Evolutionary conservation across 2,797 vertebrate genomes (phyloP).

Genomic region (Oreonectes daqikongensis): DNA sequence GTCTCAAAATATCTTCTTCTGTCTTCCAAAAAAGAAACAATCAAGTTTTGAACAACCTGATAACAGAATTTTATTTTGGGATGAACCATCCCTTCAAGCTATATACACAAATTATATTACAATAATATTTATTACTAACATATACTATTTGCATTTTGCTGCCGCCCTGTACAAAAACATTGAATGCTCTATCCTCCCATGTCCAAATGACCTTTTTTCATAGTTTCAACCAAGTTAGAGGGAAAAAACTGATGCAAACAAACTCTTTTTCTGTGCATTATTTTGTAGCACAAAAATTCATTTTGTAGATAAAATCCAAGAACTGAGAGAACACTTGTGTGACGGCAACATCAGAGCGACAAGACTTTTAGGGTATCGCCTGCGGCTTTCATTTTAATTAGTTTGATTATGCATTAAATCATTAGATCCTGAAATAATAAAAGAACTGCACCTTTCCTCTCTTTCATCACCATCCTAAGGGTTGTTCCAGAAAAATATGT

Average conservation of each 20-base stretch:
- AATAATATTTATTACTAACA: no score
- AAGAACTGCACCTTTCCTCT: conserved; percentile 46
- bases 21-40: no score
- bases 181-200: no score
- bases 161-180: no score
- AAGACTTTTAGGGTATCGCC: conserved; percentile 48
- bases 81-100: no score
- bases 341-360: conserved; percentile 23
- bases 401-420: conserved; percentile 52
- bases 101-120: background rate
- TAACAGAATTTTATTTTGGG: no score
- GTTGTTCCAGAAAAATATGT: conserved; percentile 56
- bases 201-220: no score
- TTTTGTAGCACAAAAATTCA: conserved; percentile 9
- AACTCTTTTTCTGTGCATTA: background rate
- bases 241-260: background rate
- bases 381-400: conserved; percentile 55
- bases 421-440: conserved; percentile 50
- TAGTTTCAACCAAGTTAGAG: no score
- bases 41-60: no score
- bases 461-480: conserved; percentile 48
- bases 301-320: background rate
- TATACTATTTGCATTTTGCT: no score
- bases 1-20: no score
- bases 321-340: conserved; percentile 8